Conservation (phyloP, 2,113 vertebrate genomes). For the Clarias macrocephalus region DNA sequence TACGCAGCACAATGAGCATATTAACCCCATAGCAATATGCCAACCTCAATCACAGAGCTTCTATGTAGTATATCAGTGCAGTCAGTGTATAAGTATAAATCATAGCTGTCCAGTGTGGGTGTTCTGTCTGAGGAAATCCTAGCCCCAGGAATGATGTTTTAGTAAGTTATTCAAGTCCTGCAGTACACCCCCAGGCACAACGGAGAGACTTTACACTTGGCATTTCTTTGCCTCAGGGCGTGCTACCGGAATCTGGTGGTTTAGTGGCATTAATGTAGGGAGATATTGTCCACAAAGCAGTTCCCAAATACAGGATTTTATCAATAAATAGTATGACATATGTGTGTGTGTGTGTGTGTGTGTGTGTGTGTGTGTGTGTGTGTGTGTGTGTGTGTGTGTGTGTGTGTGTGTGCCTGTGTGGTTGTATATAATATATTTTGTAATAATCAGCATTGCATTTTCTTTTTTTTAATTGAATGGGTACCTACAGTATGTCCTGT, state of each 20-base stretch:
- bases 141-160: constrained; percentile 13
- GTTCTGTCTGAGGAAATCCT: background rate
- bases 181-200: constrained; percentile 2
- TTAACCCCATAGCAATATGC: background rate
- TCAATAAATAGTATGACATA: too few relatives aligned
- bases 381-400: too few relatives aligned
- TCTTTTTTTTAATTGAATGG: background rate
- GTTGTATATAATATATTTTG: too few relatives aligned
- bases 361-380: too few relatives aligned
- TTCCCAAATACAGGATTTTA: background rate
- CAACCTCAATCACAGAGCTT: background rate
- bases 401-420: accelerated
- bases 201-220: background rate
- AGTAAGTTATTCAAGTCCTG: constrained; percentile 26
- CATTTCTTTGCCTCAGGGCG: constrained; percentile 15
- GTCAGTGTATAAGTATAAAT: constrained; percentile 7
- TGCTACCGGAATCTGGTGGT: background rate
- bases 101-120: background rate
- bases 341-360: too few relatives aligned
- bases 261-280: background rate
- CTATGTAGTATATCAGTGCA: background rate
- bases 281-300: background rate
- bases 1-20: background rate
- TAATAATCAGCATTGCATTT: too few relatives aligned
- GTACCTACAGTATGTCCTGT: too few relatives aligned